Conservation (phyloP, 1,140 invertebrate species). For the Drosophila setifemur region DNA sequence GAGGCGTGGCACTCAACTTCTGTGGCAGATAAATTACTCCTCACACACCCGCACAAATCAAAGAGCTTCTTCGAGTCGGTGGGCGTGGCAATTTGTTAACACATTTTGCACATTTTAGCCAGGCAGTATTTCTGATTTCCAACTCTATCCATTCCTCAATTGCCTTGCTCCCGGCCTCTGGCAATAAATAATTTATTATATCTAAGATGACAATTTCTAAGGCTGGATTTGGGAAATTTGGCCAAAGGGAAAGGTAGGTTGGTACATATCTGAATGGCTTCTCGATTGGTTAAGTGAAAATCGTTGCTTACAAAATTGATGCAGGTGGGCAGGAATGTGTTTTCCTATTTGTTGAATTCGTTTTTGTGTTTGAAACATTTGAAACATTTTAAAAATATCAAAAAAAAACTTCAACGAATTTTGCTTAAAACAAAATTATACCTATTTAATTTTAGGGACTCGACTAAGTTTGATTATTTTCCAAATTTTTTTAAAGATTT, state of each 20-base stretch:
- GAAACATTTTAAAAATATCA: too few relatives aligned
- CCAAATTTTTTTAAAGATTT: too few relatives aligned
- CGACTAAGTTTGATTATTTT: too few relatives aligned
- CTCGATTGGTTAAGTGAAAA: too few relatives aligned
- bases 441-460: too few relatives aligned
- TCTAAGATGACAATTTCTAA: slow-evolving; percentile 15
- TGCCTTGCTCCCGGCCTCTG: not conserved
- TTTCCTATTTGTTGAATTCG: too few relatives aligned
- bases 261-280: too few relatives aligned
- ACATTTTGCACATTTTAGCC: slow-evolving; percentile 29
- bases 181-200: slow-evolving; percentile 28
- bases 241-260: not conserved
- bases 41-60: slow-evolving; percentile 55
- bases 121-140: not conserved
- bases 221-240: not conserved
- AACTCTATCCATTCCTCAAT: not conserved
- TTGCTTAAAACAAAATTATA: too few relatives aligned
- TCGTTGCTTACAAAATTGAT: too few relatives aligned
- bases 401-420: too few relatives aligned
- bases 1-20: slow-evolving; percentile 22
- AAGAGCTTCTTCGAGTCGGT: slow-evolving; percentile 21
- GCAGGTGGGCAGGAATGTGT: too few relatives aligned
- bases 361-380: too few relatives aligned
- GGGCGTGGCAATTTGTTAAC: slow-evolving; percentile 28
- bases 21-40: slow-evolving; percentile 59